Conservation (phyloP, 2,113 vertebrate genomes). For the Suncus etruscus region DNA sequence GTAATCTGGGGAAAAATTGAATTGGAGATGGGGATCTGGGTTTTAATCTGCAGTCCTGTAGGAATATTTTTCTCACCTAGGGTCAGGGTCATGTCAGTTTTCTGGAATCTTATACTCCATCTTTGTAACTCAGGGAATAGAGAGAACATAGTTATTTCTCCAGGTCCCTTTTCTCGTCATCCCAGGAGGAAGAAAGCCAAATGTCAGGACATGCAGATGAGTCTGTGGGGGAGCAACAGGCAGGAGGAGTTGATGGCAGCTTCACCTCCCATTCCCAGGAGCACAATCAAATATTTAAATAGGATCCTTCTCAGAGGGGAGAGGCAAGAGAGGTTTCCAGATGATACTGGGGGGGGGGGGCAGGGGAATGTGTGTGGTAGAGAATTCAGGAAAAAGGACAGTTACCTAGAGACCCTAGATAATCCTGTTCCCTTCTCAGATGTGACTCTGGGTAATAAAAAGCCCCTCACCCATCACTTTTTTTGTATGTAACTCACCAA, state of each 20-base stretch:
- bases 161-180: slow-evolving; percentile 68
- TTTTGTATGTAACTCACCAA: slow-evolving; percentile 75
- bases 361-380: slow-evolving; percentile 61
- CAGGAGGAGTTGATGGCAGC: slow-evolving; percentile 82
- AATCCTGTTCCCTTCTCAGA: slow-evolving; percentile 37
- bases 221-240: slow-evolving; percentile 80
- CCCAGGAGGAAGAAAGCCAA: slow-evolving; percentile 78
- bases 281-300: slow-evolving; percentile 89
- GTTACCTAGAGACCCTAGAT: slow-evolving; percentile 18
- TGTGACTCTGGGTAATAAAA: slow-evolving; percentile 53
- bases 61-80: slow-evolving; percentile 55
- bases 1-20: slow-evolving; percentile 43
- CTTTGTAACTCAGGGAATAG: slow-evolving; percentile 59
- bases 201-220: slow-evolving; percentile 88
- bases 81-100: not conserved
- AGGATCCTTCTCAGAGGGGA: slow-evolving; percentile 66
- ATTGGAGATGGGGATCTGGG: slow-evolving; percentile 4
- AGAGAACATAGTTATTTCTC: slow-evolving; percentile 62
- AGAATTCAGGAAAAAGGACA: slow-evolving; percentile 46
- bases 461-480: slow-evolving; percentile 75
- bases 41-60: slow-evolving; percentile 31
- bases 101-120: slow-evolving; percentile 10
- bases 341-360: slow-evolving; percentile 46
- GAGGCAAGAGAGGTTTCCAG: slow-evolving; percentile 63
- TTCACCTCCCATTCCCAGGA: slow-evolving; percentile 82